Evolutionary conservation across 2,797 vertebrate genomes (phyloP).

Genomic region (Hemitrygon akajei): DNA sequence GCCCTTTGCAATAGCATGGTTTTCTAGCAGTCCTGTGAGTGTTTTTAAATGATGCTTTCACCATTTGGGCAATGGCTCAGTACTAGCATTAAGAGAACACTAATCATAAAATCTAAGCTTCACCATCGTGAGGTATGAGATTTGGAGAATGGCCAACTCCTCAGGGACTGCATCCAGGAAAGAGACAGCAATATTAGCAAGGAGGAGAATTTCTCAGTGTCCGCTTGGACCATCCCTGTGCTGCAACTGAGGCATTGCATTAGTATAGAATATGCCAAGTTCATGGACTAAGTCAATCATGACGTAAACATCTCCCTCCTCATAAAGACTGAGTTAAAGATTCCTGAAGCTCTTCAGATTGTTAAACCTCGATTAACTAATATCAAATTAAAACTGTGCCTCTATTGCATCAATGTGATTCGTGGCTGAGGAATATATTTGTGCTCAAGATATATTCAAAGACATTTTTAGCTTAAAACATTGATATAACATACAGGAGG

Average conservation of each 20-base stretch:
- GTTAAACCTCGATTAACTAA: background rate
- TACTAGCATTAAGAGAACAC: background rate
- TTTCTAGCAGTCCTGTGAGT: background rate
- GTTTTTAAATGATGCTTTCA: background rate
- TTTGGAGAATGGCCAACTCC: background rate
- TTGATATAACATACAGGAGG: background rate
- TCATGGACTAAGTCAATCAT: background rate
- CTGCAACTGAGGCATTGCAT: background rate
- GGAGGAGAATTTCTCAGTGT: background rate
- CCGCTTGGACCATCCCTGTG: background rate
- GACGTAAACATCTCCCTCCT: background rate
- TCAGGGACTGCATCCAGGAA: background rate
- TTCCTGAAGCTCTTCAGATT: background rate
- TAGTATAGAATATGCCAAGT: background rate
- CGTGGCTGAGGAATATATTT: background rate
- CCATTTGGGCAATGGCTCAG: background rate
- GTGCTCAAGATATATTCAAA: background rate
- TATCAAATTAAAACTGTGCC: background rate
- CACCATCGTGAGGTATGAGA: background rate
- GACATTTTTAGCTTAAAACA: background rate
- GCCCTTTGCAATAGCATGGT: background rate
- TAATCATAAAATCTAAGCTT: no score
- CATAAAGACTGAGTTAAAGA: background rate
- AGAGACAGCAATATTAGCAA: background rate
- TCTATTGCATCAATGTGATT: background rate